phyloP scores from a whole-genome alignment of 2,113 vertebrate genomes.

The Rhea americana region DNA sequence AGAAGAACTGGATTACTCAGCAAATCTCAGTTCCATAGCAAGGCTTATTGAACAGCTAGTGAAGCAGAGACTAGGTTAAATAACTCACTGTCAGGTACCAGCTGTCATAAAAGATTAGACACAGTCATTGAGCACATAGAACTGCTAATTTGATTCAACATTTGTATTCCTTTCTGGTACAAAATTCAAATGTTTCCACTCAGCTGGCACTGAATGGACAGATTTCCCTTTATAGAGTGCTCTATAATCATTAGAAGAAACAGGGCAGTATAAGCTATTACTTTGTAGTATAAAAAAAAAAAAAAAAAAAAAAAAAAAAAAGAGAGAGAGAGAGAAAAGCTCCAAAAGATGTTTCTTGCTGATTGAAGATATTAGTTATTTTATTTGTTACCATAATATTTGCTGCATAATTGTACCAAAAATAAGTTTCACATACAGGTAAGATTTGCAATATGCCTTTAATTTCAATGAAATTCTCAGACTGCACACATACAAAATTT shows the following conservation, averaged over 20 bases:
- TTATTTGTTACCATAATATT: background rate
- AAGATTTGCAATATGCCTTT: background rate
- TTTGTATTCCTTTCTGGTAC: slow-evolving; percentile 59
- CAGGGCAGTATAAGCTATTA: slow-evolving; percentile 15
- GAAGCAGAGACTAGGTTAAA: slow-evolving; percentile 69
- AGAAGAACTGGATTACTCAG: slow-evolving; percentile 66
- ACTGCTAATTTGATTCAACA: slow-evolving; percentile 67
- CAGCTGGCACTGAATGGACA: slow-evolving; percentile 23
- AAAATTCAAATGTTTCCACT: slow-evolving; percentile 58
- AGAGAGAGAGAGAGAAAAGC: background rate
- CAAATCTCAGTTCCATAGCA: slow-evolving; percentile 61
- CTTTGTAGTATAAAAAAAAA: background rate
- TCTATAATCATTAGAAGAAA: slow-evolving; percentile 27
- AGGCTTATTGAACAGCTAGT: slow-evolving; percentile 72
- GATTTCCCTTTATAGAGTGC: slow-evolving; percentile 16
- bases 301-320: too few relatives aligned
- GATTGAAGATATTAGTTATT: slow-evolving; percentile 1
- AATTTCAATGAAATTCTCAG: background rate
- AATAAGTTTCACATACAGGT: background rate
- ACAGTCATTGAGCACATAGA: slow-evolving; percentile 57
- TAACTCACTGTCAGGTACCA: slow-evolving; percentile 76
- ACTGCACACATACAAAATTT: background rate
- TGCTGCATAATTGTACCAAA: background rate
- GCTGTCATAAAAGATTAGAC: slow-evolving; percentile 78
- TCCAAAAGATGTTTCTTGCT: background rate